Evolutionary conservation across 2,113 vertebrate species (phyloP).

Genomic region (Tautogolabrus adspersus): DNA sequence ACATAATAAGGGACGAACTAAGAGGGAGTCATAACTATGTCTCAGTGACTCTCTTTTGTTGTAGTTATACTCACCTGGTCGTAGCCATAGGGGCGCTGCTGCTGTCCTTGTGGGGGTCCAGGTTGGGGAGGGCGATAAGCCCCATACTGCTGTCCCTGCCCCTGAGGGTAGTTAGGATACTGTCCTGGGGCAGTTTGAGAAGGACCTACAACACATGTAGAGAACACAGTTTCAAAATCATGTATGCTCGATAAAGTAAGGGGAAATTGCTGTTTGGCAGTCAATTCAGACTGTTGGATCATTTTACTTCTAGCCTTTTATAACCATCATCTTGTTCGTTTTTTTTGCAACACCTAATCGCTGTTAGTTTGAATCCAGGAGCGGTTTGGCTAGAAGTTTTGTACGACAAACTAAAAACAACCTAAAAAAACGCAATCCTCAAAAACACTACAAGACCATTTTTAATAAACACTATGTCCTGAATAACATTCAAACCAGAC

Average conservation of each 20-base stretch:
- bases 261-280: no score
- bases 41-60: conserved; percentile 23
- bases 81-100: conserved; percentile 97
- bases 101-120: conserved; percentile 94
- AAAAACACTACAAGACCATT: no score
- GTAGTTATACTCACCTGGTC: conserved; percentile 91
- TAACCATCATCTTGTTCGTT: no score
- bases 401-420: no score
- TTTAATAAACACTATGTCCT: no score
- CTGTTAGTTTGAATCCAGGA: no score
- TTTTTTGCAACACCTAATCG: no score
- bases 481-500: no score
- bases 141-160: conserved; percentile 97
- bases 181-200: conserved; percentile 93
- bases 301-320: no score
- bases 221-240: background rate
- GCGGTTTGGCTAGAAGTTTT: no score
- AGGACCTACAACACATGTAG: conserved; percentile 83
- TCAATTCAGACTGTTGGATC: no score
- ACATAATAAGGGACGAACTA: conserved; percentile 39
- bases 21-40: conserved; percentile 15
- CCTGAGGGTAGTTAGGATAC: conserved; percentile 97
- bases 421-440: no score
- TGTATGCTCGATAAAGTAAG: background rate
- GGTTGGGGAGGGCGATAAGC: conserved; percentile 95